Percentiles rank a stretch among this genome's conserved stretches.
Evolutionary conservation across 2,113 vertebrate genomes (phyloP).

Genomic region (Oreocharis arfaki): DNA sequence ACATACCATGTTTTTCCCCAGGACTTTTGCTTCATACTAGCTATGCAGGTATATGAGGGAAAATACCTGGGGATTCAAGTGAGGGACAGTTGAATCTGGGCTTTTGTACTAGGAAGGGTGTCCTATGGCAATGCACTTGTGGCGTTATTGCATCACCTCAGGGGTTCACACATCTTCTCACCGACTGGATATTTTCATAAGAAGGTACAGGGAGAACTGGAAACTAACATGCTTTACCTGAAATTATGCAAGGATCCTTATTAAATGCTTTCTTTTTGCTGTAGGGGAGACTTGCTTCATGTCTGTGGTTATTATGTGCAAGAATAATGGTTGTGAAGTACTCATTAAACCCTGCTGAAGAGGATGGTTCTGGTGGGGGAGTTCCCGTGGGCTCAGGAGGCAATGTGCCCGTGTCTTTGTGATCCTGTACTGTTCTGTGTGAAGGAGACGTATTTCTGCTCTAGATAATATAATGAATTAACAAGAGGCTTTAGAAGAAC

Average conservation of each 20-base stretch:
- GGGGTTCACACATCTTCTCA: neutral
- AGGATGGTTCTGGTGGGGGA: neutral
- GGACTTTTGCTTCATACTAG: neutral
- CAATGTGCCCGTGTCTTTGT: neutral
- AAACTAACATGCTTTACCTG: neutral
- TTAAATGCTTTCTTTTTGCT: neutral
- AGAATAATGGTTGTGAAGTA: neutral
- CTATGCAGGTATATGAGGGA: neutral
- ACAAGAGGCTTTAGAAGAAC: neutral
- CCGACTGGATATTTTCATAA: neutral
- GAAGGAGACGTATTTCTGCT: neutral
- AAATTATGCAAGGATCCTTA: neutral
- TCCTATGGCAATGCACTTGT: neutral
- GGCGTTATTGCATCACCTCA: neutral
- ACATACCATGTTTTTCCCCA: neutral
- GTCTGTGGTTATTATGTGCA: neutral
- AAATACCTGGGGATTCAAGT: neutral
- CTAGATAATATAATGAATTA: neutral
- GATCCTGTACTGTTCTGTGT: neutral
- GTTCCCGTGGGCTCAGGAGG: neutral
- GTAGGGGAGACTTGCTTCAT: neutral
- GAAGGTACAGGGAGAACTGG: neutral
- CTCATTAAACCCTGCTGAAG: neutral
- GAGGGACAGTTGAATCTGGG: neutral
- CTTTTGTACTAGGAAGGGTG: neutral